Evolutionary conservation across 2,113 vertebrate genomes (phyloP).

Genomic region (Tetrax tetrax): DNA sequence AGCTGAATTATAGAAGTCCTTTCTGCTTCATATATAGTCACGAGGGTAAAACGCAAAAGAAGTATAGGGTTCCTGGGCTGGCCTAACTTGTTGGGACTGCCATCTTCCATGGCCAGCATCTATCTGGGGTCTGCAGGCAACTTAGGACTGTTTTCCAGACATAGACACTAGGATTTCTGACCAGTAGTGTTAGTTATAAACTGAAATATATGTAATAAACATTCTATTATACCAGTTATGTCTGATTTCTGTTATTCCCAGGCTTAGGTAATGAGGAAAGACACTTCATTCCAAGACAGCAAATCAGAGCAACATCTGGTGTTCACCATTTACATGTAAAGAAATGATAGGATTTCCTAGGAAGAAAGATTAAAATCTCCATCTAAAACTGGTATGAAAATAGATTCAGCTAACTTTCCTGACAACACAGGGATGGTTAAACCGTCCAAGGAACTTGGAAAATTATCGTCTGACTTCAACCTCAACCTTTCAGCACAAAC

Average conservation of each 20-base stretch:
- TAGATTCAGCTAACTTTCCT: background rate
- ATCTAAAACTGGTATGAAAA: background rate
- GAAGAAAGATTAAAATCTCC: background rate
- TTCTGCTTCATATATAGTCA: background rate
- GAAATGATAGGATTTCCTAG: background rate
- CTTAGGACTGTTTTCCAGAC: background rate
- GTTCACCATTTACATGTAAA: background rate
- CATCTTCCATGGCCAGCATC: background rate
- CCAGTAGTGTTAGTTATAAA: background rate
- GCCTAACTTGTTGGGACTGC: background rate
- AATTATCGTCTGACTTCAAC: slow-evolving; percentile 35
- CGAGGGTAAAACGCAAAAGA: background rate
- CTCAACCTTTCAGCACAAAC: slow-evolving; percentile 45
- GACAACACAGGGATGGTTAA: background rate
- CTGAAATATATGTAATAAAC: background rate
- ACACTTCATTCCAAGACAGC: background rate
- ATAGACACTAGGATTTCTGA: background rate
- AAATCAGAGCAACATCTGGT: background rate
- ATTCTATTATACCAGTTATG: background rate
- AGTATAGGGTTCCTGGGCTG: background rate
- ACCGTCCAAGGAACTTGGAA: background rate
- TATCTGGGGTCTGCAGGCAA: fast-evolving
- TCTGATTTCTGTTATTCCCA: background rate
- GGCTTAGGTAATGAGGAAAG: background rate
- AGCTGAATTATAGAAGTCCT: background rate